Conservation (phyloP, 2,113 vertebrate species). For the Prolemur simus region DNA sequence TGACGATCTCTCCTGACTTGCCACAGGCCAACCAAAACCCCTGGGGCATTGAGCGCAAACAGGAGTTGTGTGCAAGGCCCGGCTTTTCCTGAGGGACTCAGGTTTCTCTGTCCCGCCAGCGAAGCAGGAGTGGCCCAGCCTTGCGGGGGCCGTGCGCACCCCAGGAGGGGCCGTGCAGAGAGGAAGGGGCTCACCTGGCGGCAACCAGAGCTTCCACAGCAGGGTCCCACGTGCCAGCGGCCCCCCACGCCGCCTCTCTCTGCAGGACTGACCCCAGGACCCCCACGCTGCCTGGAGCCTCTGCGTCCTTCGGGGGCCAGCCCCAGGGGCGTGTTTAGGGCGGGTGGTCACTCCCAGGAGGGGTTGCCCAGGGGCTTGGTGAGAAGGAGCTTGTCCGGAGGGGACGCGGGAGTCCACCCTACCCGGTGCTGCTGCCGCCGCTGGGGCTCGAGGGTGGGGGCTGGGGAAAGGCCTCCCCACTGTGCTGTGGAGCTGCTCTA, state of each 20-base stretch:
- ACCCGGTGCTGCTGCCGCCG: too few relatives aligned
- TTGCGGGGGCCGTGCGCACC: background rate
- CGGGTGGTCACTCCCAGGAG: background rate
- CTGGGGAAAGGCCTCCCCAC: conserved; percentile 57
- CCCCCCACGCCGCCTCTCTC: background rate
- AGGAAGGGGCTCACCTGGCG: background rate
- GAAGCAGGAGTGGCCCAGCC: background rate
- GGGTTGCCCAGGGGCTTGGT: background rate
- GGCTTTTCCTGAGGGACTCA: background rate
- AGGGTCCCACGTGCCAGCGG: rapidly evolving
- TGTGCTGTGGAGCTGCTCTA: conserved; percentile 79
- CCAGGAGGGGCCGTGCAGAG: rapidly evolving
- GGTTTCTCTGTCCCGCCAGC: background rate
- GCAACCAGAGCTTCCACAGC: background rate
- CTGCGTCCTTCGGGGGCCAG: background rate
- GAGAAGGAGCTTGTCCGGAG: background rate
- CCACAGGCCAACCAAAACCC: background rate
- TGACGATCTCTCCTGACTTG: background rate
- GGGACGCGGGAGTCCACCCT: too few relatives aligned
- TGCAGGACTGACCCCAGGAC: background rate
- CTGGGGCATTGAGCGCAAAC: rapidly evolving
- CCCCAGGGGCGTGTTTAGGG: background rate
- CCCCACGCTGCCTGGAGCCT: background rate
- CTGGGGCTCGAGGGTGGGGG: background rate
- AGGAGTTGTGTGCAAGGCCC: background rate